phyloP scores from a whole-genome alignment of 2,888 invertebrate genomes.

The Pseudeuparius sepicola region DNA sequence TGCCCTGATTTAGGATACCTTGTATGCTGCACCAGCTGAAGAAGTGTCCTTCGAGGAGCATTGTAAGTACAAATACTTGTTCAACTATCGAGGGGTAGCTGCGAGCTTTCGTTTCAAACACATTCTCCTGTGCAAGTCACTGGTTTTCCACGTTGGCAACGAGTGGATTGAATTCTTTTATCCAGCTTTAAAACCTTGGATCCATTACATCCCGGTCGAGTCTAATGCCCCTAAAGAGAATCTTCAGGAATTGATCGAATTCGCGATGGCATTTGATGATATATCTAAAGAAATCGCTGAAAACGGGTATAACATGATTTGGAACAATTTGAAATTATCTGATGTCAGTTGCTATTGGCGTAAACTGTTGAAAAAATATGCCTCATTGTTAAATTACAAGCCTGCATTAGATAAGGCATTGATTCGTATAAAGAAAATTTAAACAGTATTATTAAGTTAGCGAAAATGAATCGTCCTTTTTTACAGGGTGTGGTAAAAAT shows the following conservation, averaged over 20 bases:
- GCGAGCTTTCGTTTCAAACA: slow-evolving; percentile 97
- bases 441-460: no score
- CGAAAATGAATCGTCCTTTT: no score
- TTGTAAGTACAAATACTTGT: slow-evolving; percentile 86
- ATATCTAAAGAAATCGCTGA: slow-evolving; percentile 69
- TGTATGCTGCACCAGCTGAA: slow-evolving; percentile 69
- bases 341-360: slow-evolving; percentile 86
- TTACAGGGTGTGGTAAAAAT: no score
- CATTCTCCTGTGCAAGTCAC: slow-evolving; percentile 81
- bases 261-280: slow-evolving; percentile 65
- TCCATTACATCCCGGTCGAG: slow-evolving; percentile 84
- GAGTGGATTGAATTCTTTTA: slow-evolving; percentile 97
- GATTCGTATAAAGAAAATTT: slow-evolving; percentile 48
- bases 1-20: slow-evolving; percentile 85
- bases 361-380: slow-evolving; percentile 62
- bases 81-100: slow-evolving; percentile 94
- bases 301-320: slow-evolving; percentile 73
- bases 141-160: slow-evolving; percentile 89
- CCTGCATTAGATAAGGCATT: slow-evolving; percentile 50
- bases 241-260: slow-evolving; percentile 61
- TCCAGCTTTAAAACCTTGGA: slow-evolving; percentile 81
- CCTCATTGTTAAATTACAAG: slow-evolving; percentile 59
- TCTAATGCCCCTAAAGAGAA: slow-evolving; percentile 52
- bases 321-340: slow-evolving; percentile 69
- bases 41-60: slow-evolving; percentile 87